Conservation (phyloP, 1,140 invertebrate genomes). For the Drosophila kepulauana region DNA sequence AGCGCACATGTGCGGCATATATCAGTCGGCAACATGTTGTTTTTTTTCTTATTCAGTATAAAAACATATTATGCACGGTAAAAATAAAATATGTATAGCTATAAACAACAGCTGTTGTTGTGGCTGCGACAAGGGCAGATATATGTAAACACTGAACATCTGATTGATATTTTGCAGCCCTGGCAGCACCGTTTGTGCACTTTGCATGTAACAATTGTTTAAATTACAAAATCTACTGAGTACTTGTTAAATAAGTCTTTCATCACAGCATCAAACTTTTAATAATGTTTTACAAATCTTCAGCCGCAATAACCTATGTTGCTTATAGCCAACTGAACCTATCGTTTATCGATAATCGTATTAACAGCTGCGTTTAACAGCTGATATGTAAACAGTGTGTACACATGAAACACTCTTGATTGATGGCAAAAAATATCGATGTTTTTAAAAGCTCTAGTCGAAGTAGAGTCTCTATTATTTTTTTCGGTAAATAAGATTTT, state of each 20-base stretch:
- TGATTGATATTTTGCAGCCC: neutral
- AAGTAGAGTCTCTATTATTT: neutral
- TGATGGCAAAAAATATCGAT: neutral
- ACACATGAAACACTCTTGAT: constrained; percentile 28
- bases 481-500: neutral
- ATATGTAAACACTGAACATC: constrained; percentile 1
- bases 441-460: neutral
- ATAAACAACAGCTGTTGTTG: neutral
- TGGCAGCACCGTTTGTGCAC: neutral
- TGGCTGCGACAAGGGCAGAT: neutral
- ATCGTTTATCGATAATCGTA: constrained; percentile 7
- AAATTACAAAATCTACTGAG: no score
- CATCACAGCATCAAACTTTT: no score
- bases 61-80: neutral
- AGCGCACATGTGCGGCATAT: constrained; percentile 66
- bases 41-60: neutral
- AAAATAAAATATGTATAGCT: neutral
- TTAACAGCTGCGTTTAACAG: constrained; percentile 20
- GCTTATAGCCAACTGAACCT: no score
- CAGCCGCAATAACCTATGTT: no score
- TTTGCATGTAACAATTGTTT: neutral
- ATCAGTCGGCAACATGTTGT: constrained; percentile 51
- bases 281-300: no score
- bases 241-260: no score
- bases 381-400: constrained; percentile 30